phyloP scores from a whole-genome alignment of 2,888 invertebrate genomes.

The Lasioglossum leucozonium region DNA sequence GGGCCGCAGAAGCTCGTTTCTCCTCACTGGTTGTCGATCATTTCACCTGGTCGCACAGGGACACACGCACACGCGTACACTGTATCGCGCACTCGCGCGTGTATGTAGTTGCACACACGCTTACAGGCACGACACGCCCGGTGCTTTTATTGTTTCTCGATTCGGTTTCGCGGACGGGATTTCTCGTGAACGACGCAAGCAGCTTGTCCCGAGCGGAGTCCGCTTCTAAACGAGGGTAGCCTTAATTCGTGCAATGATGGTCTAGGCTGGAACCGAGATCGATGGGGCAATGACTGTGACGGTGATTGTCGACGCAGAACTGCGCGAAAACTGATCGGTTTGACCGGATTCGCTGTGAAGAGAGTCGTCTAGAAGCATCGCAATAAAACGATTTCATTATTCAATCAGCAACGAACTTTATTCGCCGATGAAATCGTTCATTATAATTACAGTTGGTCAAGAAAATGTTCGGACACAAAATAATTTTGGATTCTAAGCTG shows the following conservation, averaged over 20 bases:
- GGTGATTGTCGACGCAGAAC: constrained; percentile 9
- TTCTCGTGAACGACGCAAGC: neutral
- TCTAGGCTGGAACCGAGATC: constrained; percentile 19
- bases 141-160: constrained; percentile 20
- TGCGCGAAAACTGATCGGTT: neutral
- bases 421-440: neutral
- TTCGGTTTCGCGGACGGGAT: neutral
- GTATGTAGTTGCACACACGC: neutral
- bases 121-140: neutral
- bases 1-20: constrained; percentile 14
- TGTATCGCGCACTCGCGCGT: neutral
- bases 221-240: constrained; percentile 23
- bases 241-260: constrained; percentile 33
- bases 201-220: neutral
- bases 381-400: neutral
- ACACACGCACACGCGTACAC: neutral
- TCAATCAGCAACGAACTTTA: neutral
- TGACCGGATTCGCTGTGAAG: neutral
- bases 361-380: neutral
- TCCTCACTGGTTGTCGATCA: constrained; percentile 26
- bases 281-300: constrained; percentile 6
- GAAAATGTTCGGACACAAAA: no score
- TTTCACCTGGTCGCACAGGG: neutral
- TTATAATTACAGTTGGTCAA: no score
- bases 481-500: no score